phyloP scores from a whole-genome alignment of 37 sponge, comb jelly and placozoan species.

The Petrosia ficiformis region DNA sequence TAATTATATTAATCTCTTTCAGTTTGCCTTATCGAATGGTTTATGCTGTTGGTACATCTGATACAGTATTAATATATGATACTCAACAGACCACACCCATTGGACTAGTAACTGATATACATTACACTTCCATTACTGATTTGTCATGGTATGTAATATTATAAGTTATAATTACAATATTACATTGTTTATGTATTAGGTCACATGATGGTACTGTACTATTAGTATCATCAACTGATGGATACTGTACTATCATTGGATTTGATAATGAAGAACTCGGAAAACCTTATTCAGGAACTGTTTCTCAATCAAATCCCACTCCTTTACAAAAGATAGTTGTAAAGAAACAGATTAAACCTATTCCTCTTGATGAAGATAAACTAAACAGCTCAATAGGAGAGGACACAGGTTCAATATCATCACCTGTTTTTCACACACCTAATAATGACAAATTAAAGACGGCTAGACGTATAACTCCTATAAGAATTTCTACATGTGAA shows the following conservation, averaged over 20 bases:
- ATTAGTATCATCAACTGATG: conserved; percentile 86
- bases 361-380: too few species aligned
- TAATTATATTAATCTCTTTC: neutral
- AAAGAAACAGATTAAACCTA: too few species aligned
- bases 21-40: conserved; percentile 94
- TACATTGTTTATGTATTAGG: conserved; percentile 45
- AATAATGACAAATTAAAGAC: neutral
- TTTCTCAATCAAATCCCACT: conserved; percentile 14
- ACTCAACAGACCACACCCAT: conserved; percentile 87
- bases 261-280: conserved; percentile 90
- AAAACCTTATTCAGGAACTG: conserved; percentile 8
- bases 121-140: conserved; percentile 95
- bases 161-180: neutral
- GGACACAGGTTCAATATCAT: neutral
- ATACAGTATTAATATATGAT: conserved; percentile 84
- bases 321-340: too few species aligned
- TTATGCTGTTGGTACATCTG: conserved; percentile 89
- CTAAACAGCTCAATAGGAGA: neutral
- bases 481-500: neutral
- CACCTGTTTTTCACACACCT: neutral
- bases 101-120: conserved; percentile 77
- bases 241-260: conserved; percentile 84
- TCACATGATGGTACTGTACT: conserved; percentile 82
- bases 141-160: conserved; percentile 76
- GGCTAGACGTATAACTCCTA: neutral